A percentile compares a stretch with the other conserved stretches of the same genome.
phyloP scores from a whole-genome alignment of 2,113 vertebrate species.

The Cyprinus carpio region DNA sequence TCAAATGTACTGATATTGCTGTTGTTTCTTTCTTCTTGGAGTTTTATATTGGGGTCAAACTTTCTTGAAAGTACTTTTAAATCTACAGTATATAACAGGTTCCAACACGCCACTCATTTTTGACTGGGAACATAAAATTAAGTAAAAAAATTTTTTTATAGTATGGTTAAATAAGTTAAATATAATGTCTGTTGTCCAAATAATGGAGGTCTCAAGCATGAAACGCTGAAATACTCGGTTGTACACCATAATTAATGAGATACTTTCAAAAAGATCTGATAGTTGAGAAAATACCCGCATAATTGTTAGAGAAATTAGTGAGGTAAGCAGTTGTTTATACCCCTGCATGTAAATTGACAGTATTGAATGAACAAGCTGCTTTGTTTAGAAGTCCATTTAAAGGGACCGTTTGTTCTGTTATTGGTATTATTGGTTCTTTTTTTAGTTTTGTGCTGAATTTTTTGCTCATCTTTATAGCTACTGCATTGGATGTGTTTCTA shows the following conservation, averaged over 20 bases:
- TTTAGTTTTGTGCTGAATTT: neutral
- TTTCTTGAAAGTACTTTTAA: neutral
- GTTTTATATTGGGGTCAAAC: neutral
- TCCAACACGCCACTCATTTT: neutral
- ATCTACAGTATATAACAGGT: neutral
- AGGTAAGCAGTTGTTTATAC: neutral
- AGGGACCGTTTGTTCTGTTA: neutral
- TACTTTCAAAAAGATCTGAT: neutral
- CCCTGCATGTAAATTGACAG: neutral
- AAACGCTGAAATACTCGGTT: neutral
- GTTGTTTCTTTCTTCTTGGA: neutral
- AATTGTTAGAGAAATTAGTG: neutral
- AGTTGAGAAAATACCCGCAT: neutral
- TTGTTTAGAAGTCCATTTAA: neutral
- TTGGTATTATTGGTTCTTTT: neutral
- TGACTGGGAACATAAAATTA: too few relatives aligned
- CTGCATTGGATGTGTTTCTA: neutral
- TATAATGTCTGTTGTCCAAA: neutral
- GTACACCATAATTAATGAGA: neutral
- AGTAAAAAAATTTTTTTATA: too few relatives aligned
- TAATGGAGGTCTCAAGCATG: neutral
- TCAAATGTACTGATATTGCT: neutral
- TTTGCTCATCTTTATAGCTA: neutral
- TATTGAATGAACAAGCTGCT: neutral
- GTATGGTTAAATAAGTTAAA: neutral